phyloP scores from a whole-genome alignment of 2,113 vertebrate species.

The Notarius lentiginosus region DNA sequence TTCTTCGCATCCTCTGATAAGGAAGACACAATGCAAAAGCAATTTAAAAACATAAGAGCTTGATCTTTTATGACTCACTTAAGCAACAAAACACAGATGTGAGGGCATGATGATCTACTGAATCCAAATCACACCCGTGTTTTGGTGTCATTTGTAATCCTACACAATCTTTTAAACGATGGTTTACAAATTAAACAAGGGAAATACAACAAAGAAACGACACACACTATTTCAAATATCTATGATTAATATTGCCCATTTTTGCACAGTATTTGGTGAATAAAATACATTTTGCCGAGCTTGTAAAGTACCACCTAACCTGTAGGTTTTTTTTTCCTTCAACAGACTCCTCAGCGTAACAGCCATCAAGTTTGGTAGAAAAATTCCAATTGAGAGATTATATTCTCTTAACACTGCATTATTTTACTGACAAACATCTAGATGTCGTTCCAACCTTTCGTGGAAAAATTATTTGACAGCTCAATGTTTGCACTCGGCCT shows the following conservation, averaged over 20 bases:
- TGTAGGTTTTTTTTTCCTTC: not conserved
- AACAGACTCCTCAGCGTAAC: not conserved
- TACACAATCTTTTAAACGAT: not conserved
- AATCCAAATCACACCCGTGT: not conserved
- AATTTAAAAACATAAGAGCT: constrained; percentile 17
- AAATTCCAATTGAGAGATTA: not conserved
- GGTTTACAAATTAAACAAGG: not conserved
- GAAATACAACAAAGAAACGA: not conserved
- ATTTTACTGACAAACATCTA: not conserved
- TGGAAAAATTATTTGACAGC: not conserved
- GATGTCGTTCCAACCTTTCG: not conserved
- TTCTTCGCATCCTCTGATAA: constrained; percentile 75
- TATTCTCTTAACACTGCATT: not conserved
- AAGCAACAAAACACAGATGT: not conserved
- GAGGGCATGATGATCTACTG: not conserved
- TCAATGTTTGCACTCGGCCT: not conserved
- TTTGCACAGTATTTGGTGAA: not conserved
- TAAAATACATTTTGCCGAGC: not conserved
- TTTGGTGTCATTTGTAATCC: not conserved
- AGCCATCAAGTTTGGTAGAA: not conserved
- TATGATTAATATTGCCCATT: not conserved
- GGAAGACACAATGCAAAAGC: not conserved
- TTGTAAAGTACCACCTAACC: not conserved
- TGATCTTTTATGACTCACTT: not conserved
- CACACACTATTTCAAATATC: not conserved